A percentile compares a stretch with the other conserved stretches of the same genome.
Evolutionary conservation across 2,888 invertebrate species (phyloP).

Genomic region (Ferdinandea cuprea): DNA sequence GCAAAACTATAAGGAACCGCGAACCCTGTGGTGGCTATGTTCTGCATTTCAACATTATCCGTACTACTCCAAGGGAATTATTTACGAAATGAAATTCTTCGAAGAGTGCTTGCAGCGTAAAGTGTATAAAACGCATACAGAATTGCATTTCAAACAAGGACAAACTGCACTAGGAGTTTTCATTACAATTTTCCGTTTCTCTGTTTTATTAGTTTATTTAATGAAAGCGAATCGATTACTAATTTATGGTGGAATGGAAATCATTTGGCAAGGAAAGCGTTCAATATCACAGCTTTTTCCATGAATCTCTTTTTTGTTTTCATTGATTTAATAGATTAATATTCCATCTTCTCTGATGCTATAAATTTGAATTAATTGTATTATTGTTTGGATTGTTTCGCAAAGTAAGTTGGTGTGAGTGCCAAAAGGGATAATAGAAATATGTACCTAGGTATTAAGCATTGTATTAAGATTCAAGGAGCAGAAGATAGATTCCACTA

Average conservation of each 20-base stretch:
- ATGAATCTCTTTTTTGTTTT: slow-evolving; percentile 3
- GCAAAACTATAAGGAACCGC: background rate
- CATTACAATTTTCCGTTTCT: slow-evolving; percentile 16
- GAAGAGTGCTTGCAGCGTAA: no score
- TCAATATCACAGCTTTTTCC: slow-evolving; percentile 2
- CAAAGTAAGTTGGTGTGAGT: background rate
- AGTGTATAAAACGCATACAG: no score
- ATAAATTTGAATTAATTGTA: slow-evolving; percentile 50
- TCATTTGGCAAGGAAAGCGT: background rate
- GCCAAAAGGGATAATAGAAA: slow-evolving; percentile 14
- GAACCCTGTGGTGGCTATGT: background rate
- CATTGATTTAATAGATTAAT: slow-evolving; percentile 31
- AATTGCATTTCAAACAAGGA: background rate
- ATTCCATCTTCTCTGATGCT: slow-evolving; percentile 35
- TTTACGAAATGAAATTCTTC: slow-evolving; percentile 19
- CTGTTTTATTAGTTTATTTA: slow-evolving; percentile 51
- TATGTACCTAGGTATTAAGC: slow-evolving; percentile 3
- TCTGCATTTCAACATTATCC: background rate
- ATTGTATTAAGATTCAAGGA: slow-evolving; percentile 19
- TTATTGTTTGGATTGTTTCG: slow-evolving; percentile 21
- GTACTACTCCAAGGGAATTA: background rate
- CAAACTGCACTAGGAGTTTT: background rate
- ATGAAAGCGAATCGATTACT: slow-evolving; percentile 58
- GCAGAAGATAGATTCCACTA: slow-evolving; percentile 41
- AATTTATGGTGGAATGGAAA: background rate